A percentile compares a stretch with the other conserved stretches of the same genome.
Conservation (phyloP, 1,140 invertebrate genomes). For the Drosophila auraria region DNA sequence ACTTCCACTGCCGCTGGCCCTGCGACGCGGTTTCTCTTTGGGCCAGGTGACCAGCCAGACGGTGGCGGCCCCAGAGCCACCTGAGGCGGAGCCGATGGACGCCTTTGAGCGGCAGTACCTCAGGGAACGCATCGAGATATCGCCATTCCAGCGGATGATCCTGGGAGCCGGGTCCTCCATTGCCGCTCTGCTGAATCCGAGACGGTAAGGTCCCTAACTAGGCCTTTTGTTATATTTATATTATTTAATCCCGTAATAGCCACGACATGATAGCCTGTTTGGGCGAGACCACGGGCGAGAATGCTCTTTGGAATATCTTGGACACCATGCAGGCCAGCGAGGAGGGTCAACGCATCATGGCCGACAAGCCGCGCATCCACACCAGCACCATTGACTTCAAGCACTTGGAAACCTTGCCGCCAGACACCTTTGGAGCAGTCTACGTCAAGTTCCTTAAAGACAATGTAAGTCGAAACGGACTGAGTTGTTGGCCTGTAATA, state of each 20-base stretch:
- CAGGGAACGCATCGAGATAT: constrained; percentile 90
- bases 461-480: constrained; percentile 87
- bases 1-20: constrained; percentile 28
- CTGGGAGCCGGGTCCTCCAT: constrained; percentile 92
- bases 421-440: constrained; percentile 92
- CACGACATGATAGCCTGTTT: constrained; percentile 97
- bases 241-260: constrained; percentile 71
- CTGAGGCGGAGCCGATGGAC: constrained; percentile 45
- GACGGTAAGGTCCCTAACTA: constrained; percentile 53
- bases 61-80: constrained; percentile 21
- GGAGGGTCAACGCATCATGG: constrained; percentile 91
- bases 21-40: constrained; percentile 14
- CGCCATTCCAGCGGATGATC: constrained; percentile 90
- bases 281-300: constrained; percentile 94
- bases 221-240: no score
- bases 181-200: constrained; percentile 90
- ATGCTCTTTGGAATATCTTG: constrained; percentile 90
- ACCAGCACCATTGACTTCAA: constrained; percentile 92
- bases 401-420: constrained; percentile 89
- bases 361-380: constrained; percentile 94
- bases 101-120: constrained; percentile 74
- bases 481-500: background rate
- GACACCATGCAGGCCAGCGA: constrained; percentile 86
- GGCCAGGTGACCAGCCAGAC: constrained; percentile 16
- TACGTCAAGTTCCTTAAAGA: constrained; percentile 93